These are phyloP conservation scores for Hippoglossus stenolepis DNA, from an alignment of 2,113 vertebrate species.

Conservation along the genomic window DNA sequence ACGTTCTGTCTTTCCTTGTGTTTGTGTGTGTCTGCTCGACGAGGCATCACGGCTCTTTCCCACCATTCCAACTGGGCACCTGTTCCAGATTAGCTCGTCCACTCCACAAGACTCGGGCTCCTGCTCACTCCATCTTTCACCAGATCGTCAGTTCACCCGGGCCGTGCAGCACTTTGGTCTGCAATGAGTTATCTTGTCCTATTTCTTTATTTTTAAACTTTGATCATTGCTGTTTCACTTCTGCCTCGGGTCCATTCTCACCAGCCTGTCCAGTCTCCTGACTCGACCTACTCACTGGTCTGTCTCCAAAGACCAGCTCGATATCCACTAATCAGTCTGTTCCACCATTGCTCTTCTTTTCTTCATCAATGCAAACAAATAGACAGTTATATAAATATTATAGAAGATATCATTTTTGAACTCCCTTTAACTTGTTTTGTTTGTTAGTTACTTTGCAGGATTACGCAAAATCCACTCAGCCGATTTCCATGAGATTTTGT, in stretches of 20 bases:
- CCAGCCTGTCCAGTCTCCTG: background rate
- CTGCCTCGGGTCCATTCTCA: background rate
- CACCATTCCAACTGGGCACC: background rate
- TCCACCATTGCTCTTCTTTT: background rate
- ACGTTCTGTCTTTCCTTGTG: background rate
- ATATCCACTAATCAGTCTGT: no score
- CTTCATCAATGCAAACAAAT: background rate
- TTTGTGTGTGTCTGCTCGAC: background rate
- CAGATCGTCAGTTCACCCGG: background rate
- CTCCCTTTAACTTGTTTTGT: no score
- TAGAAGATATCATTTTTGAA: no score
- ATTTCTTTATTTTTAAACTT: background rate
- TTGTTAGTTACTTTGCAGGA: no score
- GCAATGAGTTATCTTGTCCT: background rate
- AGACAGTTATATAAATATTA: no score
- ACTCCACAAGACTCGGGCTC: background rate
- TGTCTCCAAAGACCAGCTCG: no score
- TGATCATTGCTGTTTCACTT: background rate
- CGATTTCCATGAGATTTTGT: no score
- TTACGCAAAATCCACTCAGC: no score
- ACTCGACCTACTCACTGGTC: background rate
- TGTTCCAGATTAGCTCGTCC: constrained; percentile 2
- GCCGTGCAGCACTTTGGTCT: background rate
- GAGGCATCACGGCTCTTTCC: background rate
- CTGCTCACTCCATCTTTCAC: background rate